These are phyloP conservation scores for Brenthis hecate DNA, from an alignment of 2,888 invertebrate species.

Conservation along the genomic window DNA sequence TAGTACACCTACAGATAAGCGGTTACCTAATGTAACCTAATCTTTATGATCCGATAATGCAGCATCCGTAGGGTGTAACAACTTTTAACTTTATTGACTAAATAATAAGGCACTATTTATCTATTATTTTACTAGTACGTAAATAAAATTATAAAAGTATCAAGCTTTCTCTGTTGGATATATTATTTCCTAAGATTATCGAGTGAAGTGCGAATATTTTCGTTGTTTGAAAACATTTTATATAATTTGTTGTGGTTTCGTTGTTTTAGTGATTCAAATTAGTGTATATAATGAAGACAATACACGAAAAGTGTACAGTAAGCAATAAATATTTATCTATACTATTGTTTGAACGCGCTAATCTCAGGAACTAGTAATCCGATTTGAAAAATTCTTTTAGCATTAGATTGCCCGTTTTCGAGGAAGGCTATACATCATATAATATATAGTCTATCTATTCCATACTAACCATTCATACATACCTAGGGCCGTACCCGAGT, in stretches of 20 bases:
- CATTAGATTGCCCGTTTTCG: too few species aligned
- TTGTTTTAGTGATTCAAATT: background rate
- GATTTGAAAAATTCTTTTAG: too few species aligned
- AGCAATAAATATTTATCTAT: too few species aligned
- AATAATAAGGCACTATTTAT: conserved; percentile 16
- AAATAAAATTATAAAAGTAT: background rate
- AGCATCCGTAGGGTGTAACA: conserved; percentile 22
- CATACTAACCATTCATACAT: too few species aligned
- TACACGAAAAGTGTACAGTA: too few species aligned
- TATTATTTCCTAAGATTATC: conserved; percentile 11
- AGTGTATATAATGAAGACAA: too few species aligned
- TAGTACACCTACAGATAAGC: conserved; percentile 43
- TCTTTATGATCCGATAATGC: conserved; percentile 48
- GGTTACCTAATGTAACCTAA: conserved; percentile 47
- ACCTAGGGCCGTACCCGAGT: too few species aligned
- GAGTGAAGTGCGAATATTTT: conserved; percentile 4
- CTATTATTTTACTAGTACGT: background rate
- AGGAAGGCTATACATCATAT: too few species aligned
- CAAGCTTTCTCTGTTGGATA: conserved; percentile 15
- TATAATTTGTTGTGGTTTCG: background rate
- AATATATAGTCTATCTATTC: too few species aligned
- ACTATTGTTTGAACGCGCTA: too few species aligned
- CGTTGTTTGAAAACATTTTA: background rate
- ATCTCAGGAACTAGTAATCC: too few species aligned
- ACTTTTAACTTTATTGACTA: conserved; percentile 18